phyloP scores from a whole-genome alignment of 2,113 vertebrate species.

The Macaca fascicularis region DNA sequence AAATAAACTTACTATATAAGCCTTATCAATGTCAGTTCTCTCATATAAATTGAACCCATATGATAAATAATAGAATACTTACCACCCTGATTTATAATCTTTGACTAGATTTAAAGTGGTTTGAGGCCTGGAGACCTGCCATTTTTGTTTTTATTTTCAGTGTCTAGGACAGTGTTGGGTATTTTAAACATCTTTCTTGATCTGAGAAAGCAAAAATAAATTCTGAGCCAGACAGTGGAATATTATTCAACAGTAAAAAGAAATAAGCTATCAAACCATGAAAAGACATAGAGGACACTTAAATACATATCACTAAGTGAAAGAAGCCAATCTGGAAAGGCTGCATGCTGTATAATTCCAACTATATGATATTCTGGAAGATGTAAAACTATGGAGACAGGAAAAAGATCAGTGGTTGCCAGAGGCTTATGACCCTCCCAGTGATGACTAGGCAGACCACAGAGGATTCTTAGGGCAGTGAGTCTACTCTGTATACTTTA shows the following conservation, averaged over 20 bases:
- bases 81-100: neutral
- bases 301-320: neutral
- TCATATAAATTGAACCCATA: neutral
- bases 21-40: neutral
- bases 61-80: neutral
- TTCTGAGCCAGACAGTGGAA: neutral
- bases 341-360: neutral
- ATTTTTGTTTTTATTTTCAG: conserved; percentile 9
- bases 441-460: neutral
- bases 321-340: neutral
- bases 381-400: neutral
- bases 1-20: neutral
- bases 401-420: neutral
- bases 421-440: too few relatives aligned
- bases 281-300: neutral
- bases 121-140: neutral
- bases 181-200: neutral
- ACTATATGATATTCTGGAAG: neutral
- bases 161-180: neutral
- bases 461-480: neutral
- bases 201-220: neutral
- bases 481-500: neutral
- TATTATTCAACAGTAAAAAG: neutral
- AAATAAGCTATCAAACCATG: neutral
- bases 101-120: neutral